phyloP scores from a whole-genome alignment of 2,113 vertebrate genomes.

The Pseudonaja textilis region DNA sequence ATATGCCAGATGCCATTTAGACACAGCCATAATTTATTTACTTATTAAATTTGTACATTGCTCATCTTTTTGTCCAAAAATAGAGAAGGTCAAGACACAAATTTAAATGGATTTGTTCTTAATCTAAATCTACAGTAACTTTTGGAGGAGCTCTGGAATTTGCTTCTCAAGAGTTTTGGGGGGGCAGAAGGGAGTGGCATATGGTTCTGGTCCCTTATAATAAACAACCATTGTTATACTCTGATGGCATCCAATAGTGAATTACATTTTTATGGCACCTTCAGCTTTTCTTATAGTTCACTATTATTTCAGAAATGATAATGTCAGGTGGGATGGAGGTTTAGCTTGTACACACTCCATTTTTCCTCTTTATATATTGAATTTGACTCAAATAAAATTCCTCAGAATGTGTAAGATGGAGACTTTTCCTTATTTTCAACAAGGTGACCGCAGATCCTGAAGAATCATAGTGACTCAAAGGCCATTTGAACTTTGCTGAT shows the following conservation, averaged over 20 bases:
- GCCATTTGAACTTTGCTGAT: neutral
- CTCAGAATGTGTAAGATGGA: neutral
- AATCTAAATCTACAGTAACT: neutral
- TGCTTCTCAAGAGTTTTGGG: neutral
- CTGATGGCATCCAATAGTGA: neutral
- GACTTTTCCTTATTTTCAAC: neutral
- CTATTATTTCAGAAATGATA: neutral
- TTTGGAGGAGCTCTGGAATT: neutral
- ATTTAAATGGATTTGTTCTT: neutral
- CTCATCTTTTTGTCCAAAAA: neutral
- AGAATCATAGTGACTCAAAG: neutral
- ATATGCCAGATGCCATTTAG: neutral
- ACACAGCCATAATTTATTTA: neutral
- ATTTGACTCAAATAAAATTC: neutral
- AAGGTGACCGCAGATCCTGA: neutral
- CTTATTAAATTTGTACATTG: neutral
- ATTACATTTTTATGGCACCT: neutral
- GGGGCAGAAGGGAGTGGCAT: neutral
- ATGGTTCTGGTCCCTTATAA: neutral
- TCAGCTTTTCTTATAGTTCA: neutral
- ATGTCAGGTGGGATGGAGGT: neutral
- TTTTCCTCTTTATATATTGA: too few relatives aligned
- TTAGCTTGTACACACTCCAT: neutral
- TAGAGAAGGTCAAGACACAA: neutral
- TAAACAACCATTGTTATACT: neutral